Evolutionary conservation across 2,113 vertebrate species (phyloP), one percentile per base, ranked within the genome.

Genomic region (Cygnus buccinator): DNA sequence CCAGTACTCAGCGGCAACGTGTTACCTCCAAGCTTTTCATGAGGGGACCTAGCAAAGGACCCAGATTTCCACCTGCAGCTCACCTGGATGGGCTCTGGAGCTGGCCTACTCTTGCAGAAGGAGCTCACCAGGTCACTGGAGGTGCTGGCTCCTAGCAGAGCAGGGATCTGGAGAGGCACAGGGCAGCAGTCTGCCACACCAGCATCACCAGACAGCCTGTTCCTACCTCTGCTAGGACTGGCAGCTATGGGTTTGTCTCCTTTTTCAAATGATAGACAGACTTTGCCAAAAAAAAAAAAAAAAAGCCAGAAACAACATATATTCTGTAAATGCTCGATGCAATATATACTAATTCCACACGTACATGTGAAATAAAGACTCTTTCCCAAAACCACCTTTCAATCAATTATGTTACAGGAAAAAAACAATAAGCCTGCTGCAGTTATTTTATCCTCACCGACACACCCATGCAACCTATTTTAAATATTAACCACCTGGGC

Each of bases 401-500:
- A 52, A 52, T 35, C 61, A 55, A 37, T 52, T 44, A 62, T 12
- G 1, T 37, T 43, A 80, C 2, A 8, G 58, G 58, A 65, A 59
- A 79, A 58, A 6, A 86, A 68, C 59, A 31, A 22, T 2, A 5
- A 82, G 37, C n/a, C 58, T 17, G 4, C 5, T 83, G 52, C 22
- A 61, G 62, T 62, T 65, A 74, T 43, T 50, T 72, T 23, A 46
- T 67, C 52, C 46, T 87, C 54, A 10, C 25, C 66, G 71, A 66
- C 16, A 52, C 39, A 54, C 17, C n/a, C 61, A 26, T 10, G 11
- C 46, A 87, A 67, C 8, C 8, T 37, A n/a, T 77, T 90, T 90
- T 66, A 90, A 89, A 94, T 52, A 81, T 81, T 73, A 87, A 73
- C 65, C 50, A 84, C 26, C 55, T 85, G 74, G 43, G 77, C 39